Conservation (phyloP, 2,888 invertebrate genomes). For the Brachylomia viminalis region DNA sequence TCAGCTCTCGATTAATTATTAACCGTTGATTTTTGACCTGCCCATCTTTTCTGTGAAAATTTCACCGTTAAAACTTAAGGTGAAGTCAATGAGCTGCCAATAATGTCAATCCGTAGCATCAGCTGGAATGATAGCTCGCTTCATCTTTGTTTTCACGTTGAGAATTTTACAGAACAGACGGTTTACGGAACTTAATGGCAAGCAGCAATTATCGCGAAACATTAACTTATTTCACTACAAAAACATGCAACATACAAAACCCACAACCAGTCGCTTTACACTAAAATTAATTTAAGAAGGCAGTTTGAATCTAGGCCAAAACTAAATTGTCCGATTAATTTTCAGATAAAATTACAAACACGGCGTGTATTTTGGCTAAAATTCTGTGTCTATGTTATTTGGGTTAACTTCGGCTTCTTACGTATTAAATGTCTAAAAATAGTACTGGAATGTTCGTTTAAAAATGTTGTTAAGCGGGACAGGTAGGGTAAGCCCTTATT, state of each 20-base stretch:
- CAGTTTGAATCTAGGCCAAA: slow-evolving; percentile 58
- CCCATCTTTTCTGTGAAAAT: too few relatives aligned
- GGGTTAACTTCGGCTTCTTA: neutral
- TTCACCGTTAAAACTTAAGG: too few relatives aligned
- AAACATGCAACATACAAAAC: slow-evolving; percentile 17
- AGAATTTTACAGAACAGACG: neutral
- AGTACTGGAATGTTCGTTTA: neutral
- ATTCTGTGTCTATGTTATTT: slow-evolving; percentile 22
- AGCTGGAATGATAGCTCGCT: neutral
- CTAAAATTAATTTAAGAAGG: slow-evolving; percentile 49
- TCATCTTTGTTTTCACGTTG: neutral
- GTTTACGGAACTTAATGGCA: neutral
- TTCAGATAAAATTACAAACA: slow-evolving; percentile 50
- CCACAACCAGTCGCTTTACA: neutral
- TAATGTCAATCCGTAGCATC: too few relatives aligned
- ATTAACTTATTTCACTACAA: neutral
- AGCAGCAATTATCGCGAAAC: neutral
- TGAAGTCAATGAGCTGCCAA: neutral
- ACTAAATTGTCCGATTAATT: slow-evolving; percentile 52
- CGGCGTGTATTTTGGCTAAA: slow-evolving; percentile 25
- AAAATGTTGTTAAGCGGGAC: neutral
- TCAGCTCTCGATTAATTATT: neutral
- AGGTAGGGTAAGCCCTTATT: neutral
- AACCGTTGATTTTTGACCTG: too few relatives aligned
- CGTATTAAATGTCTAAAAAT: slow-evolving; percentile 3